Base-by-base conservation (phyloP, 2,888 invertebrate genomes). In the Dermolepida albohirtum region DNA sequence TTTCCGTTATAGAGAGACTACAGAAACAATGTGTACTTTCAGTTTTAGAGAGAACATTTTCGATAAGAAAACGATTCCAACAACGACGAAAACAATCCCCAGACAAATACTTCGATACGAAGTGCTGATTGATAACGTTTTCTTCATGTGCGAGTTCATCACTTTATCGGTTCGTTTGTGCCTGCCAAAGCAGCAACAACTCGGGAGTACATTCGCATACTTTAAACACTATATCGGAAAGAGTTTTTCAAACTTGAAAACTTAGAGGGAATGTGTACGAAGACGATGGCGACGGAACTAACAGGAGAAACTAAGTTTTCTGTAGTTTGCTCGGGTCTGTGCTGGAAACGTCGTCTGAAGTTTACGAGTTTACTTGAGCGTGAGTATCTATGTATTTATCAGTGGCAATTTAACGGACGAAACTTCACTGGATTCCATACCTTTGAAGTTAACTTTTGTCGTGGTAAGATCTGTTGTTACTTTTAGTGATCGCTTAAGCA, bases 61-160 rank as follows among this genome's bases (percentile, higher is more conserved):
- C 22, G 22, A 22, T 22, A 22, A 22, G 22, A 22, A 22, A 22
- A 2, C 22, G 22, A 2, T 22, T 22, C 22, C 34, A 34, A 34
- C 34, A 34, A 6, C 34, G 10, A 34, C 1, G 8, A 10, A 34
- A 34, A 34, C 34, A 34, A 34, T 34, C 10, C 34, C 34, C 34
- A 34, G 17, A 14, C 8, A 14, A 17, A 14, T 7, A 40, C 40
- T 17, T 54, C 54, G 54, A 16, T 40, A n/a, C 14, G 11, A 40
- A 16, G 40, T 54, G 29, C 16, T 54, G 54, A 54, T 54, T 54
- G 54, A 54, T 54, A 54, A 54, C 40, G 40, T 54, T 40, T 54
- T 17, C 54, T 34, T 34, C 34, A 54, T 54, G 34, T 34, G 6
- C 34, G 34, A 54, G 54, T 54, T 54, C 54, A 54, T 16, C 54